Conservation (phyloP, 2,113 vertebrate species). For the Callorhinus ursinus region DNA sequence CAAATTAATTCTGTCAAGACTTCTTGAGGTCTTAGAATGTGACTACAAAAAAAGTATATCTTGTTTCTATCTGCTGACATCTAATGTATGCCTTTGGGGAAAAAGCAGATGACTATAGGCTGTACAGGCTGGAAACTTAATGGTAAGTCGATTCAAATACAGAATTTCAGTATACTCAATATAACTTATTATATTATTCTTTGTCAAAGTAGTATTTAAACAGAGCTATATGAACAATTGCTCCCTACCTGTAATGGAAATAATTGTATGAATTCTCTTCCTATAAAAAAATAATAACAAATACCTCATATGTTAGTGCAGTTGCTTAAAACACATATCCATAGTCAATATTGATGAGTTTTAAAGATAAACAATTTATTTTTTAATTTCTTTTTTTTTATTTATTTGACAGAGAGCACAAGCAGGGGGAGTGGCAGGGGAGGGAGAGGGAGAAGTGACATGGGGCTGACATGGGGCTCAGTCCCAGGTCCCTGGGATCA, state of each 20-base stretch:
- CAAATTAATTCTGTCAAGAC: conserved; percentile 2
- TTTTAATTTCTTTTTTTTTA: background rate
- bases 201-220: background rate
- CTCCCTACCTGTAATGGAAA: background rate
- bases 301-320: background rate
- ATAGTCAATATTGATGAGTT: background rate
- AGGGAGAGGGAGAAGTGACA: too few relatives aligned
- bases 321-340: background rate
- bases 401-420: too few relatives aligned
- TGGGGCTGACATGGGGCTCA: too few relatives aligned
- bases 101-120: background rate
- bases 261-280: background rate
- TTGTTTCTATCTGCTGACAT: background rate
- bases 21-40: background rate
- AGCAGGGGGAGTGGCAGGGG: too few relatives aligned
- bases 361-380: background rate
- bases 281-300: background rate
- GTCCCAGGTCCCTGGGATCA: too few relatives aligned
- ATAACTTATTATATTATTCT: background rate
- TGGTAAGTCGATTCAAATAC: background rate
- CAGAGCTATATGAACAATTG: background rate
- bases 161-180: background rate
- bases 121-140: background rate
- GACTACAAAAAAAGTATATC: background rate
- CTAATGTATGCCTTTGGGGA: background rate